Base-by-base conservation (phyloP, 2,888 invertebrate genomes). In the Andrena fulva region DNA sequence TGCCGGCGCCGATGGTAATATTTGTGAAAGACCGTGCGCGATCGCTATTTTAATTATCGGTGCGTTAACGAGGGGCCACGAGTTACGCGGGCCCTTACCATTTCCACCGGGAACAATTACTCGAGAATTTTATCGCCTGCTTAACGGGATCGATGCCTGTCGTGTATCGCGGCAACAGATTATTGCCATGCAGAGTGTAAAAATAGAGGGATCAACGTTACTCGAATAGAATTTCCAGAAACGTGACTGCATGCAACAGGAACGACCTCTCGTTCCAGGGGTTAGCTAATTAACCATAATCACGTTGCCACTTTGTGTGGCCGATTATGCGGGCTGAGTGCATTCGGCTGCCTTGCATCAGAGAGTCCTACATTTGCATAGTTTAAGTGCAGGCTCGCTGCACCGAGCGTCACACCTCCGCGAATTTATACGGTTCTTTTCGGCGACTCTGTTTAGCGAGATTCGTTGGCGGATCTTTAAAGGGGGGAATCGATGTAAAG, bases 281-380 rank as follows among this genome's bases (percentile, higher is more conserved):
- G 77, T 86, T 75, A 73, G 59, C 56, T 85, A 87, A 87, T 87
- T 87, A 85, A 60, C 71, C 70, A 78, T 77, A 82, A 82, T 82
- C 72, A 56, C 68, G 68, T 67, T 76, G 80, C 77, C 82, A 81
- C 71, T 79, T 85, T 82, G 77, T 70, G 60, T 66, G 67, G 20
- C 35, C 59, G 80, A 85, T 88, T 88, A 84, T 84, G 85, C 80
- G 64, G 67, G 75, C 29, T 60, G 66, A 64, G 66, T 70, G 83
- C 60, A 74, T 42, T 73, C 74, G 69, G 71, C 82, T 73, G 77
- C 69, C 82, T 75, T 69, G 75, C 66, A 24, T 72, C 64, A 72
- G 67, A 71, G 60, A 73, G 66, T 74, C 48, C 31, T 20, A 62
- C 71, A 77, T 86, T 86, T 84, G 76, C 83, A 83, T 85, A 78